Conservation (phyloP, 2,797 vertebrate genomes). For the Pangasius krempfi region DNA sequence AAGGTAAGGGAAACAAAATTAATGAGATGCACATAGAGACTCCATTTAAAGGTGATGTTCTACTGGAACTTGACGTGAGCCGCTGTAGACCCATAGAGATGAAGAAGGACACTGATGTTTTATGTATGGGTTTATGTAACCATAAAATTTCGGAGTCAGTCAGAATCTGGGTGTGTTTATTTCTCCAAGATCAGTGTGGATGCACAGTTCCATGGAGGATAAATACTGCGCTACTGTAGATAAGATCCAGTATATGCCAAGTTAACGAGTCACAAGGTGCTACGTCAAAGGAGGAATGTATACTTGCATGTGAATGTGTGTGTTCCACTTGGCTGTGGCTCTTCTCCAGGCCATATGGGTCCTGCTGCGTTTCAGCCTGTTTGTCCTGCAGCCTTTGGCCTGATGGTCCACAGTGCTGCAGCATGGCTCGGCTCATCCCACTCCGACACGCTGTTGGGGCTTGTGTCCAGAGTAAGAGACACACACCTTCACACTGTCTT, state of each 20-base stretch:
- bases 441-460: constrained; percentile 60
- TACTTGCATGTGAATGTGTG: constrained; percentile 44
- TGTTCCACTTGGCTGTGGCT: constrained; percentile 59
- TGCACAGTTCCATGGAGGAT: background rate
- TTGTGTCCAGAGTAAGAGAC: constrained; percentile 47
- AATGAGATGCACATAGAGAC: background rate
- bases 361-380: constrained; percentile 75
- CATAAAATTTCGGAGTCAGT: background rate
- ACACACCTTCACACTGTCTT: constrained; percentile 53
- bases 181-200: background rate
- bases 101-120: background rate
- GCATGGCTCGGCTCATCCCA: constrained; percentile 50
- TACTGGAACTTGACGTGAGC: background rate
- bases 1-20: background rate
- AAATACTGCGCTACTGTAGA: too few species aligned
- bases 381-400: constrained; percentile 68
- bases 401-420: constrained; percentile 51
- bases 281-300: background rate
- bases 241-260: background rate
- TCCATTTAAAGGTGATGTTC: background rate
- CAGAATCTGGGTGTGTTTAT: background rate
- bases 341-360: constrained; percentile 76
- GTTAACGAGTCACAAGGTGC: background rate
- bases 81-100: background rate
- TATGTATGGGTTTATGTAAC: background rate